These are phyloP conservation scores for Hermetia illucens DNA, from an alignment of 1,140 invertebrate species.

Conservation along the genomic window DNA sequence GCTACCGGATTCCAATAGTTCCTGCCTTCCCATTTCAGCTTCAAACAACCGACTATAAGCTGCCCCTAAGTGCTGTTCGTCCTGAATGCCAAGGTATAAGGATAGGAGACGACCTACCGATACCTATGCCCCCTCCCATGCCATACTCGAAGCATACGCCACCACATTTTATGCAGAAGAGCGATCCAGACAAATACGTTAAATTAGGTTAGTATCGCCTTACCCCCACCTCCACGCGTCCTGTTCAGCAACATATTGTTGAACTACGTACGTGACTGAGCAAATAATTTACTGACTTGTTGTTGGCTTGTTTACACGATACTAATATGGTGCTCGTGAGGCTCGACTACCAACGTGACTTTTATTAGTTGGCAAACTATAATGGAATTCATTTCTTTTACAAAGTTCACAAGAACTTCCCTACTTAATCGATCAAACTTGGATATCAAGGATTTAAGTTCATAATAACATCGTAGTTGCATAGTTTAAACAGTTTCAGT, in stretches of 20 bases:
- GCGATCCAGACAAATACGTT: conserved; percentile 46
- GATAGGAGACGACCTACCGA: conserved; percentile 37
- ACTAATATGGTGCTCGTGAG: too few species aligned
- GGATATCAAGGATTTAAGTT: background rate
- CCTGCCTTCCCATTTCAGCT: conserved; percentile 33
- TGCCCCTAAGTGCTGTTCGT: conserved; percentile 45
- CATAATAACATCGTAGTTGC: background rate
- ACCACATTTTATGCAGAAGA: conserved; percentile 52
- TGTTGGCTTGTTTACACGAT: too few species aligned
- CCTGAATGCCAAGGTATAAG: conserved; percentile 46
- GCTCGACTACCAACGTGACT: too few species aligned
- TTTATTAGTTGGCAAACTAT: too few species aligned
- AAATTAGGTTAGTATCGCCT: conserved; percentile 34
- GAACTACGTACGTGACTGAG: too few species aligned
- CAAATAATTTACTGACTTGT: too few species aligned
- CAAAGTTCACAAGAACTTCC: too few species aligned
- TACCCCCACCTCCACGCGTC: background rate
- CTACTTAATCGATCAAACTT: conserved; percentile 1
- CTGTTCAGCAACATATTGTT: too few species aligned
- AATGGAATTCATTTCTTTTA: too few species aligned
- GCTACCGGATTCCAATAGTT: background rate
- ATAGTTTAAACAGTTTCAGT: background rate
- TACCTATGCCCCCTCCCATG: conserved; percentile 33
- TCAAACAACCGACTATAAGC: conserved; percentile 42
- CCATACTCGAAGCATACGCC: conserved; percentile 36